Percentiles rank a stretch among this genome's conserved stretches.
phyloP scores from a whole-genome alignment of 2,888 invertebrate species.

The Esperia sulphurella region DNA sequence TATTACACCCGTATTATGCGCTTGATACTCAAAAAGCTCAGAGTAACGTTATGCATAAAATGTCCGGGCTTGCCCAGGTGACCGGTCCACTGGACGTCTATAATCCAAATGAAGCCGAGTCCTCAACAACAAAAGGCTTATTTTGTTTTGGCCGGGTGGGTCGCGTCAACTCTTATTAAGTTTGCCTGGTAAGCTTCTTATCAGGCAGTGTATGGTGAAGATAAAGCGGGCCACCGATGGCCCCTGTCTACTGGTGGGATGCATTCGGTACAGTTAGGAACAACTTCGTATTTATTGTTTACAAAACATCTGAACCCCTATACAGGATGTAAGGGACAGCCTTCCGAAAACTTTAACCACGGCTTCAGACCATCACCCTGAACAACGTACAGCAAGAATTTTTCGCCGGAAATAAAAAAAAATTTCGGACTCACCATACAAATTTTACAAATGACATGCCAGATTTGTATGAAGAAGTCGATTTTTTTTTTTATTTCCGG shows the following conservation, averaged over 20 bases:
- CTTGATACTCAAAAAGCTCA: slow-evolving; percentile 46
- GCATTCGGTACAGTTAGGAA: slow-evolving; percentile 51
- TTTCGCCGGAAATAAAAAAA: too few species aligned
- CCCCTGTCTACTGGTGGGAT: slow-evolving; percentile 44
- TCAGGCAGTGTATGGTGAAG: slow-evolving; percentile 71
- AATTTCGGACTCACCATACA: too few species aligned
- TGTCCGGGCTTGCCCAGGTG: slow-evolving; percentile 29
- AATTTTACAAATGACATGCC: too few species aligned
- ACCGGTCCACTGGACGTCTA: slow-evolving; percentile 22
- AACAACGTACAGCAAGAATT: too few species aligned
- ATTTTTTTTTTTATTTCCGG: too few species aligned
- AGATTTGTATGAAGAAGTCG: too few species aligned
- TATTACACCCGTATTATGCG: slow-evolving; percentile 43
- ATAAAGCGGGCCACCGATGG: slow-evolving; percentile 68
- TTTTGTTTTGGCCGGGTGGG: slow-evolving; percentile 35
- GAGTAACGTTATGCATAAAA: slow-evolving; percentile 43
- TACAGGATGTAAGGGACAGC: too few species aligned
- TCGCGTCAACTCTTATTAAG: slow-evolving; percentile 65
- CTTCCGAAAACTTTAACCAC: too few species aligned
- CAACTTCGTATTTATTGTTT: slow-evolving; percentile 18
- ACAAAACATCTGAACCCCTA: too few species aligned
- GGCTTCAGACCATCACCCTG: too few species aligned
- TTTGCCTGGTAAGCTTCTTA: slow-evolving; percentile 71
- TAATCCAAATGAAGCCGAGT: slow-evolving; percentile 52
- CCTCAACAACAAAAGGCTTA: slow-evolving; percentile 38